These are phyloP conservation scores for Automeris io DNA, from an alignment of 2,888 invertebrate genomes.

Conservation along the genomic window DNA sequence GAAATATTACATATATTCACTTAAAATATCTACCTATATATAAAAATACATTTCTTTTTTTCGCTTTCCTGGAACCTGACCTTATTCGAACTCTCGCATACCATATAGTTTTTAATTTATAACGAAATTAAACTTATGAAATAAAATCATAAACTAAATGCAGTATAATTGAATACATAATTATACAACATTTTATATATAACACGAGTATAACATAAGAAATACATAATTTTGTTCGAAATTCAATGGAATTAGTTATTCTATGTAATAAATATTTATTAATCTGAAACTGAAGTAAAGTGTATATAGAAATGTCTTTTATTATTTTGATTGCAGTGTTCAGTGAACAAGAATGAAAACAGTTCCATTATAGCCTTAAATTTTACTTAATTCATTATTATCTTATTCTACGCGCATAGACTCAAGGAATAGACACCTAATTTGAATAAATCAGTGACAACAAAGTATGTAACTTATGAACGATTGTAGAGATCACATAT, in stretches of 20 bases:
- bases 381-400: not conserved
- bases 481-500: not conserved
- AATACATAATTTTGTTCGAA: not conserved
- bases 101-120: not conserved
- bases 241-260: too few relatives aligned
- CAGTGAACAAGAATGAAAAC: too few relatives aligned
- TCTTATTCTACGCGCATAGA: not conserved
- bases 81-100: not conserved
- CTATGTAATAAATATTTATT: too few relatives aligned
- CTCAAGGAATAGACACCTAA: not conserved
- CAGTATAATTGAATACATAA: too few relatives aligned
- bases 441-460: not conserved
- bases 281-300: too few relatives aligned
- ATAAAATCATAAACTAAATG: too few relatives aligned
- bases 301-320: too few relatives aligned
- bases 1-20: constrained; percentile 27
- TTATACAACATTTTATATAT: too few relatives aligned
- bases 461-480: not conserved
- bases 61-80: constrained; percentile 20
- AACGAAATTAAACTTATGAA: not conserved
- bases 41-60: constrained; percentile 41
- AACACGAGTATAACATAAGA: not conserved
- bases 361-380: too few relatives aligned
- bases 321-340: too few relatives aligned
- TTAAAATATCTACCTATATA: constrained; percentile 29